These are phyloP conservation scores for Montipora foliosa DNA, from an alignment of 64 coral and sea anemone species.

Conservation along the genomic window DNA sequence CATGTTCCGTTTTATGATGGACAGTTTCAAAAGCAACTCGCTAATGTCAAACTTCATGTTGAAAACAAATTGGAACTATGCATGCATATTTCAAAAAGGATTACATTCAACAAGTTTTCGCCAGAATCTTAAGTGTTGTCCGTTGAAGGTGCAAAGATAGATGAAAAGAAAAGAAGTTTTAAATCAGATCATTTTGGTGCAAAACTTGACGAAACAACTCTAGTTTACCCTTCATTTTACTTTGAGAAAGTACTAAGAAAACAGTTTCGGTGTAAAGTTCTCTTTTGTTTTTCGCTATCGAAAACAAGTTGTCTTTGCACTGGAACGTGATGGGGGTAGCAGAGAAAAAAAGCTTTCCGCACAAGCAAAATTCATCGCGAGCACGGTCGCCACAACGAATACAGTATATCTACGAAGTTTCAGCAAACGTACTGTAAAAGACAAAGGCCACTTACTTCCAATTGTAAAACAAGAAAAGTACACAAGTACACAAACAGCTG, in stretches of 20 bases:
- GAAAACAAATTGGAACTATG: too few species aligned
- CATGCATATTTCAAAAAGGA: too few species aligned
- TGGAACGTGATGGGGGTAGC: neutral
- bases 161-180: too few species aligned
- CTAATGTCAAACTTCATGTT: too few species aligned
- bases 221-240: too few species aligned
- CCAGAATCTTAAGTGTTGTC: too few species aligned
- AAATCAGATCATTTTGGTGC: neutral
- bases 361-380: neutral
- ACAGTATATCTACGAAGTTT: neutral
- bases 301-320: neutral
- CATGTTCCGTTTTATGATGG: too few species aligned
- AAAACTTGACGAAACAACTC: neutral
- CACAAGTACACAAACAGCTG: neutral
- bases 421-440: neutral
- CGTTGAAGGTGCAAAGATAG: too few species aligned
- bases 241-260: too few species aligned
- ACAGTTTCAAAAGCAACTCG: too few species aligned
- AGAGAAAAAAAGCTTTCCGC: neutral
- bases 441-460: neutral
- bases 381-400: neutral
- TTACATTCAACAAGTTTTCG: too few species aligned
- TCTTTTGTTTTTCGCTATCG: neutral
- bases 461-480: neutral
- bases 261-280: too few species aligned